These are phyloP conservation scores for Pristionchus fissidentatus DNA, from an alignment of 2,888 invertebrate genomes.

Conservation along the genomic window DNA sequence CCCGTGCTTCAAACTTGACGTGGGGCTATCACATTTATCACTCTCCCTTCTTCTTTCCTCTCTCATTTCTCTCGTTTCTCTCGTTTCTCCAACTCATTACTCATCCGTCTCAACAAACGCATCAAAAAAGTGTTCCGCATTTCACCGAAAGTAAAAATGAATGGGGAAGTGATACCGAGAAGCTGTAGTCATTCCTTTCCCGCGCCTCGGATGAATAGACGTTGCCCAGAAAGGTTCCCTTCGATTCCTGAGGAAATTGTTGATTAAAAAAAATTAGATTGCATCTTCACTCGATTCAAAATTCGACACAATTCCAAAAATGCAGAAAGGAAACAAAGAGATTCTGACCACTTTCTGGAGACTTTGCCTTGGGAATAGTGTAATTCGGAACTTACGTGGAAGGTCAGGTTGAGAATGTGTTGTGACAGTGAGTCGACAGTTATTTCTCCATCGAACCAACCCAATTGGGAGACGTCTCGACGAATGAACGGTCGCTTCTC, in stretches of 20 bases:
- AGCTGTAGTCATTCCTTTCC: conserved; percentile 57
- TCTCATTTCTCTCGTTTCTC: background rate
- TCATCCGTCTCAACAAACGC: too few species aligned
- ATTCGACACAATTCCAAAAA: too few species aligned
- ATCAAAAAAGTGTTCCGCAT: background rate
- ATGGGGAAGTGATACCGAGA: conserved; percentile 55
- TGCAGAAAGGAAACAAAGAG: too few species aligned
- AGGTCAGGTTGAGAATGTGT: conserved; percentile 45
- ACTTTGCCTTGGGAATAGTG: background rate
- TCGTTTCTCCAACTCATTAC: conserved; percentile 1
- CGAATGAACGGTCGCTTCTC: conserved; percentile 57
- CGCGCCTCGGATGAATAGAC: conserved; percentile 57
- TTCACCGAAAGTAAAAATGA: conserved; percentile 23
- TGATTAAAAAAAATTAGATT: background rate
- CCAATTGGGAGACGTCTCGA: conserved; percentile 63
- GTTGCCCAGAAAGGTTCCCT: conserved; percentile 64
- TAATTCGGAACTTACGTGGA: conserved; percentile 3
- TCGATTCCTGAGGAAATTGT: conserved; percentile 54
- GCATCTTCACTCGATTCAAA: too few species aligned
- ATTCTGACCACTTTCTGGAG: too few species aligned
- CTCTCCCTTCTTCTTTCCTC: background rate
- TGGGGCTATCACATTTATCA: conserved; percentile 6
- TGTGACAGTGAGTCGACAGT: conserved; percentile 41
- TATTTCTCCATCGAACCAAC: conserved; percentile 66
- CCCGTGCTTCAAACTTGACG: background rate